phyloP scores from a whole-genome alignment of 2,113 vertebrate species.

The Cynoglossus semilaevis region DNA sequence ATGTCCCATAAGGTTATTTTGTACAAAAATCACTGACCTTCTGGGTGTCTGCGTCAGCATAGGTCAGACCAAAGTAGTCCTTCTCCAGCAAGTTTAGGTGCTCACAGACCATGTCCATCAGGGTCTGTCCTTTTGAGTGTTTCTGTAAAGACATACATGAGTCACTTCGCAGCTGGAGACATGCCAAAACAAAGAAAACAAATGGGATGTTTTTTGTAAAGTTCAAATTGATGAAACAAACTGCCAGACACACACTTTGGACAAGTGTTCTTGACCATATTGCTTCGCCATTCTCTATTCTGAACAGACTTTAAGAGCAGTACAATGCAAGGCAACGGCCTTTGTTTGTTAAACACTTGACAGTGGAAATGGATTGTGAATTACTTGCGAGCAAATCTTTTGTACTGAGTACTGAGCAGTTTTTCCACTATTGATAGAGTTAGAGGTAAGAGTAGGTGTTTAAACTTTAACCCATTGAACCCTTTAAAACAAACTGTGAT shows the following conservation, averaged over 20 bases:
- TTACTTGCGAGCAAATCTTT: constrained; percentile 11
- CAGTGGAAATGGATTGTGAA: constrained; percentile 21
- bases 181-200: not conserved
- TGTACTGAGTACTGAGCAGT: not conserved
- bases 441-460: constrained; percentile 6
- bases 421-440: not conserved
- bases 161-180: constrained; percentile 10
- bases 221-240: not conserved
- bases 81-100: constrained; percentile 97
- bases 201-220: not conserved
- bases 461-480: too few species aligned
- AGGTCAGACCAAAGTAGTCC: constrained; percentile 94
- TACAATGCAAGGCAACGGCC: constrained; percentile 12
- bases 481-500: too few species aligned
- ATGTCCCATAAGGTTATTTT: not conserved
- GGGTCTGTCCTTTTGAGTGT: constrained; percentile 88
- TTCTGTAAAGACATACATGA: constrained; percentile 78
- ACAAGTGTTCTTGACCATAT: constrained; percentile 10
- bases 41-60: constrained; percentile 92
- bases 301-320: constrained; percentile 7
- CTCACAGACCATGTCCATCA: constrained; percentile 91
- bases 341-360: constrained; percentile 23
- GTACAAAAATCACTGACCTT: constrained; percentile 82
- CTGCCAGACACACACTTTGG: too few species aligned
- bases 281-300: constrained; percentile 12